Evolutionary conservation across 2,888 invertebrate species (phyloP), one percentile per base, ranked within the genome.

Genomic region (Folsomia candida): DNA sequence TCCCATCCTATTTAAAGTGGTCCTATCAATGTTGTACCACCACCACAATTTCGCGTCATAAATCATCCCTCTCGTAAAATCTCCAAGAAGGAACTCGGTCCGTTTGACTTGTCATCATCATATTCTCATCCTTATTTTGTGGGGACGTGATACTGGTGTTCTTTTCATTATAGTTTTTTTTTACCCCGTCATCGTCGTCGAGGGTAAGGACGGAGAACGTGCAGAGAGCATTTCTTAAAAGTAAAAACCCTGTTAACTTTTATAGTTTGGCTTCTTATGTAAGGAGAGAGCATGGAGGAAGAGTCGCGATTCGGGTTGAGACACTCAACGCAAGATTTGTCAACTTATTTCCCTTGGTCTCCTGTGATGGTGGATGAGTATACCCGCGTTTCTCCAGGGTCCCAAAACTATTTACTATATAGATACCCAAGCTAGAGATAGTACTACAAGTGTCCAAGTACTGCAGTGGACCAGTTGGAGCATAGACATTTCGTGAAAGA

Each of bases 41-140:
- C n/a, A 62, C 62, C 64, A 24, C 29, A 51, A 64, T 64, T 64
- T 64, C 22, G 24, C 37, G 51, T 51, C 4, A 64, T 64, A 64
- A 64, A 64, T 64, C 64, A 64, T 64, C 47, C 18, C 64, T 18
- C 47, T 9, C 37, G 37, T 4, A 37, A 37, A 14, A 37, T 37
- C 37, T 37, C 37, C 14, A 20, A 27, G 28, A 62, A 62, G 20
- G 29, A 11, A 20, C 62, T 64, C 64, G 64, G 51, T 64, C 64
- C 64, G 64, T 64, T 64, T 64, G 64, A 64, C 64, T 64, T 47
- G 64, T 47, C 64, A 64, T 64, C 37, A 14, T 37, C 37, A 37
- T 37, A 37, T 37, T 37, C 37, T 37, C 37, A 37, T 4, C 37
- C 37, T 4, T 9, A 37, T 9, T n/a, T n/a, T 37, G 37, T 37